phyloP scores from a whole-genome alignment of 2,797 vertebrate species.

The Anomalospiza imberbis region DNA sequence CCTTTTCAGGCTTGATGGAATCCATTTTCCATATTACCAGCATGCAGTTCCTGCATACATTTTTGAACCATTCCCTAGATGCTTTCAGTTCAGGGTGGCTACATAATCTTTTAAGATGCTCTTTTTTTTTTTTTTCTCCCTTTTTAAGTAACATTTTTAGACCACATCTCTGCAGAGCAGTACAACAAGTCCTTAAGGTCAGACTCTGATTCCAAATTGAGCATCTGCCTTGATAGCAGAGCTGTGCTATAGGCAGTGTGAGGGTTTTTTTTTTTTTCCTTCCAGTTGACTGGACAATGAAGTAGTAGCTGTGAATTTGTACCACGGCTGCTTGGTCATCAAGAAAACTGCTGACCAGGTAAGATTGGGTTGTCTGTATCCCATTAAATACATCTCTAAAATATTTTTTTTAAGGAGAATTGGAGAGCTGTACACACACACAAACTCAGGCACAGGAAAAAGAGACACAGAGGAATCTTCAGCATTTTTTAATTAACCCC shows the following conservation, averaged over 20 bases:
- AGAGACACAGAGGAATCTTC: background rate
- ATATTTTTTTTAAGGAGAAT: background rate
- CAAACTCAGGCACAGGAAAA: background rate
- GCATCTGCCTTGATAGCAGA: background rate
- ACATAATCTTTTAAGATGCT: background rate
- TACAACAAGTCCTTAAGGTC: background rate
- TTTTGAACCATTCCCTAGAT: background rate
- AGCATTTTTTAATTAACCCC: background rate
- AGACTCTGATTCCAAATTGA: background rate
- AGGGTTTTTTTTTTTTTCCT: background rate
- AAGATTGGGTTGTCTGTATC: background rate
- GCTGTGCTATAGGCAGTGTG: background rate
- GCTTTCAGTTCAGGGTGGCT: background rate
- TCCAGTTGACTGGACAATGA: background rate
- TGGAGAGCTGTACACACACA: background rate
- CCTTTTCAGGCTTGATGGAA: background rate
- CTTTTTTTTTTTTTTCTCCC: background rate
- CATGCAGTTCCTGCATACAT: rapidly evolving
- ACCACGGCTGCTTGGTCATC: background rate
- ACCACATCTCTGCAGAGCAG: background rate
- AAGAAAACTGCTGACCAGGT: background rate
- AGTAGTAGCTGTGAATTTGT: background rate
- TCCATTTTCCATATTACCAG: background rate
- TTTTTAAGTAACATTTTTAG: background rate
- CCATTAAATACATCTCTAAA: background rate